These are phyloP conservation scores for Scaptomyza caliginosa DNA, from an alignment of 2,888 invertebrate genomes.

Conservation along the genomic window DNA sequence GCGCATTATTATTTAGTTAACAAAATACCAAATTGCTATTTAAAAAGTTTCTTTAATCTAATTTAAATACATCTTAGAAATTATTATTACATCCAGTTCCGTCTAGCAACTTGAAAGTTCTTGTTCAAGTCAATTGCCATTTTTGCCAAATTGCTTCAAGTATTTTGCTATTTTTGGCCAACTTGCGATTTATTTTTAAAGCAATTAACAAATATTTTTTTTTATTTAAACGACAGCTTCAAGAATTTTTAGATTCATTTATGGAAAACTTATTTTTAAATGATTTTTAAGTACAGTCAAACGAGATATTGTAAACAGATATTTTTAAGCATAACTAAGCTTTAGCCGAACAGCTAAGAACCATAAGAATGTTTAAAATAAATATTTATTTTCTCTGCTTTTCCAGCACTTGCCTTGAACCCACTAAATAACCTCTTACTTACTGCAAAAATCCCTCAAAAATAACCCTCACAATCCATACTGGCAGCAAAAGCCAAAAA, in stretches of 20 bases:
- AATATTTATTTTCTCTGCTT: too few relatives aligned
- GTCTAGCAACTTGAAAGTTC: neutral
- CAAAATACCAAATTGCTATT: neutral
- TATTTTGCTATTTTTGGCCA: slow-evolving; percentile 44
- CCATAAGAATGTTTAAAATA: too few relatives aligned
- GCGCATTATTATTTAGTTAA: slow-evolving; percentile 32
- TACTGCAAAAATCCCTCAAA: slow-evolving; percentile 6
- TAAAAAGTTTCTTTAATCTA: slow-evolving; percentile 2
- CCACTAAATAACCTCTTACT: too few relatives aligned
- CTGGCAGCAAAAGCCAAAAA: slow-evolving; percentile 39
- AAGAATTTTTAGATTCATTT: too few relatives aligned
- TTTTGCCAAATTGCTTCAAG: slow-evolving; percentile 7
- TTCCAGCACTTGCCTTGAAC: too few relatives aligned
- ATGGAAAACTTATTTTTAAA: too few relatives aligned
- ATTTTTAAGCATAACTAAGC: too few relatives aligned
- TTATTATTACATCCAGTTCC: neutral
- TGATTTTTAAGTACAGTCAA: too few relatives aligned
- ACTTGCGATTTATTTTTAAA: slow-evolving; percentile 39
- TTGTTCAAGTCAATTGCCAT: neutral
- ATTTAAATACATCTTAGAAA: slow-evolving; percentile 29
- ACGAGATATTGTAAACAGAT: too few relatives aligned
- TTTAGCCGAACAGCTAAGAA: too few relatives aligned
- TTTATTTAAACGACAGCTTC: too few relatives aligned
- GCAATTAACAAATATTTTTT: slow-evolving; percentile 17
- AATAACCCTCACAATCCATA: too few relatives aligned